Evolutionary conservation across 2,113 vertebrate species (phyloP).

Genomic region (Gnathonemus echidnorhynchus): DNA sequence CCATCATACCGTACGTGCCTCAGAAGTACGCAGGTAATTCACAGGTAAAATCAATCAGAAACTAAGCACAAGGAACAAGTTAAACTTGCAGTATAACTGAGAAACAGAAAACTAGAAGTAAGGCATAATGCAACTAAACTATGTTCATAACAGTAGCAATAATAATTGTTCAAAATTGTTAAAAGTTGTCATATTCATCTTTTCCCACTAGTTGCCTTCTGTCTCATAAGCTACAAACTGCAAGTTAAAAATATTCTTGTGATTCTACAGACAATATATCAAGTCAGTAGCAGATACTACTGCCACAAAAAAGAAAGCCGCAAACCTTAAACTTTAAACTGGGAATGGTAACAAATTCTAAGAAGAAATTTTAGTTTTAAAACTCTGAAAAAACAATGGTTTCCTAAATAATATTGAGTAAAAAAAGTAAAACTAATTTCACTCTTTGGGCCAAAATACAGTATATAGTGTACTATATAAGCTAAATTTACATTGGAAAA

Average conservation of each 20-base stretch:
- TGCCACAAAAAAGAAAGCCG: not conserved
- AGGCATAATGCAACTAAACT: not conserved
- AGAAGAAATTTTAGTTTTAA: not conserved
- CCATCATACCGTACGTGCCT: conserved; percentile 28
- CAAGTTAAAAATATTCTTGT: not conserved
- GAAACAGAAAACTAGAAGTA: conserved; percentile 34
- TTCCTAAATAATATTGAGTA: not conserved
- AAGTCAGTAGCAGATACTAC: not conserved
- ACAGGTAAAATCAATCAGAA: conserved; percentile 43
- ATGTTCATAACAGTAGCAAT: not conserved
- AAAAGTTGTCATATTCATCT: not conserved
- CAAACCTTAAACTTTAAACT: not conserved
- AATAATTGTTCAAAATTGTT: not conserved
- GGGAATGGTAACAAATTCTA: not conserved
- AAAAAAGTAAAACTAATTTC: not conserved
- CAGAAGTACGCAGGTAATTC: conserved; percentile 45
- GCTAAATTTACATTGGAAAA: not conserved
- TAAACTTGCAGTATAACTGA: conserved; percentile 13
- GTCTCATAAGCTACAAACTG: not conserved
- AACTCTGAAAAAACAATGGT: not conserved
- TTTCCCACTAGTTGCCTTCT: not conserved
- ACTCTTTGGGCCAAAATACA: not conserved
- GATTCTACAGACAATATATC: not conserved
- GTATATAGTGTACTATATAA: not conserved
- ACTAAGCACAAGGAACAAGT: conserved; percentile 46